Evolutionary conservation across 53 echinoderm and acorn worm species (phyloP), one percentile per base, ranked within the genome.

Genomic region (Arbacia lixula): DNA sequence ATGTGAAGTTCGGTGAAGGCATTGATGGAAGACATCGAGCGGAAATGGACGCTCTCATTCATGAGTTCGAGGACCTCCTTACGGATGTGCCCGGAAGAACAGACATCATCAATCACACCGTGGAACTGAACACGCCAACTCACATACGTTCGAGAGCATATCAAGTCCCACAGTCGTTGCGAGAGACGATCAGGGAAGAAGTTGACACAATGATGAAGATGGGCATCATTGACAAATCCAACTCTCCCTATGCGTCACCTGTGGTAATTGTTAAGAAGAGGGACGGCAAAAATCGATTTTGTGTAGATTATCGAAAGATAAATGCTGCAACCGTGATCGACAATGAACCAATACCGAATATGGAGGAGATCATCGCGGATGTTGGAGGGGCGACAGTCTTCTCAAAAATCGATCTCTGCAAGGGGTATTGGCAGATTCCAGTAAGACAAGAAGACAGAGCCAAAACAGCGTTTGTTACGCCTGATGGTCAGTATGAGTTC

Each of bases 401-500:
- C 31, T 36, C 85, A 0, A 90, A 78, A 51, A 46, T 86, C 2
- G 85, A 90, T 41, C 71, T 90, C 49, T 37, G 79, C 3, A 85
- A 90, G 21, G 90, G 90, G 1, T 90, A 90, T 30, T 90, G 85
- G 81, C 90, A 90, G 61, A 86, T 86, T 14, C 90, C 81, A 21
- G 31, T 90, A n/a, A 21, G 37, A 10, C 57, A 73, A 17, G 26
- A 43, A 9, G 80, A 85, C 35, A 32, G 71, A 26, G 58, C 29
- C 26, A 90, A 90, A 52, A 85, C 90, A 16, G 90, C 90, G 17
- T 90, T 90, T 39, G 33, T 80, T 19, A 86, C 90, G 2, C 37
- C 61, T 20, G 14, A 68, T 26, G 86, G 90, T 4, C 56, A 79
- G 12, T 90, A 58, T 41, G 69, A 89, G 14, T 85, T 66, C 67